A percentile compares a stretch with the other conserved stretches of the same genome.
phyloP scores from a whole-genome alignment of 1,140 invertebrate genomes.

The Drosophila rufa region DNA sequence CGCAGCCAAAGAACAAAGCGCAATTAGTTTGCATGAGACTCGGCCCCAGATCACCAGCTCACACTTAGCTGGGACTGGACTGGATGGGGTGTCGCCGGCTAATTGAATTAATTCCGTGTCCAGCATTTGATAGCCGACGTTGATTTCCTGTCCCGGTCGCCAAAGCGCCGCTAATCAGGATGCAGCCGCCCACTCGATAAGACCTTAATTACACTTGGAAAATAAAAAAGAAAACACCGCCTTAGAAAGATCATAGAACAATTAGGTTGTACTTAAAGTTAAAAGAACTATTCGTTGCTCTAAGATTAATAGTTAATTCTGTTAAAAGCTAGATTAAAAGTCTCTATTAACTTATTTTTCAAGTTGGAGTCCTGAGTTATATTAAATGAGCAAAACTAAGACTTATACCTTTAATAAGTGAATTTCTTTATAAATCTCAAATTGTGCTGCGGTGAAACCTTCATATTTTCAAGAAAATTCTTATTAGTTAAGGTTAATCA shows the following conservation, averaged over 20 bases:
- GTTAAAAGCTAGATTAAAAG: not conserved
- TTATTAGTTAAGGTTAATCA: too few relatives aligned
- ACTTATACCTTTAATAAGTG: too few relatives aligned
- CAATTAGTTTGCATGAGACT: constrained; percentile 83
- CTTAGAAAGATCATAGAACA: constrained; percentile 8
- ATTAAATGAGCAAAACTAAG: too few relatives aligned
- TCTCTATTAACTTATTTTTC: not conserved
- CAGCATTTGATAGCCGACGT: constrained; percentile 69
- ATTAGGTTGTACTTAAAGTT: not conserved
- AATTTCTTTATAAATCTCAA: too few relatives aligned
- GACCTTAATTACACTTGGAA: constrained; percentile 11
- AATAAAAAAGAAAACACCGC: not conserved
- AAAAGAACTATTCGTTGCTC: too few relatives aligned
- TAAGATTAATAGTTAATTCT: not conserved
- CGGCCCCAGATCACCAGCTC: constrained; percentile 37
- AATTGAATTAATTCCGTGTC: constrained; percentile 75
- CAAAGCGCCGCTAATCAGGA: constrained; percentile 71
- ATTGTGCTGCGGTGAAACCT: too few relatives aligned
- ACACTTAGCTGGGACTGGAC: constrained; percentile 14
- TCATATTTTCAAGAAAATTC: too few relatives aligned
- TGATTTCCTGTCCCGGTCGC: constrained; percentile 72
- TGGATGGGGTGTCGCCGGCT: constrained; percentile 59
- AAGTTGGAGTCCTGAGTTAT: not conserved
- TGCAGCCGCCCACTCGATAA: constrained; percentile 66
- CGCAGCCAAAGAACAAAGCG: constrained; percentile 73